phyloP scores from a whole-genome alignment of 2,113 vertebrate species.

The Phrynosoma platyrhinos region DNA sequence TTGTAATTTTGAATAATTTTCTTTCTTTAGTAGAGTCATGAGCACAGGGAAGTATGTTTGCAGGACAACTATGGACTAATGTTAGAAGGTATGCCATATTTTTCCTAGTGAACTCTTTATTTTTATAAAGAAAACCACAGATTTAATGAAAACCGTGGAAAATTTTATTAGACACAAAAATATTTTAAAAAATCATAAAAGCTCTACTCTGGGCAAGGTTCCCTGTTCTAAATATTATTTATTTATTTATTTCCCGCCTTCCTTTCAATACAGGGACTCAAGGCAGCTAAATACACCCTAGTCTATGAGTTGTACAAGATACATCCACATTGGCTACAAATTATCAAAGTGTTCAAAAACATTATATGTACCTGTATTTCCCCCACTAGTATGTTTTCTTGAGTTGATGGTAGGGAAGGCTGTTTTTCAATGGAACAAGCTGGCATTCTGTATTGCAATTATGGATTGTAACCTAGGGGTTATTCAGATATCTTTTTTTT shows the following conservation, averaged over 20 bases:
- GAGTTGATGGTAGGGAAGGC: not conserved
- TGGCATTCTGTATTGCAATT: no score
- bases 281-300: not conserved
- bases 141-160: not conserved
- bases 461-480: no score
- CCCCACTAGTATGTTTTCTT: not conserved
- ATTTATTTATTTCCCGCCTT: no score
- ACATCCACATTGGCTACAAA: not conserved
- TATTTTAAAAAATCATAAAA: no score
- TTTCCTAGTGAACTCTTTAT: not conserved
- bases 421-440: not conserved
- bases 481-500: no score
- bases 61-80: not conserved
- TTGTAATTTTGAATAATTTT: conserved; percentile 58
- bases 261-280: no score
- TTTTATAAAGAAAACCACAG: not conserved
- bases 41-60: not conserved
- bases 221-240: not conserved
- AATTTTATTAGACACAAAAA: not conserved
- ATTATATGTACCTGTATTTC: not conserved
- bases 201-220: not conserved
- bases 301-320: not conserved
- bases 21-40: conserved; percentile 32
- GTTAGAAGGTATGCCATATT: not conserved
- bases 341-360: not conserved